Evolutionary conservation across 2,113 vertebrate genomes (phyloP).

Genomic region (Atherinomorus stipes): DNA sequence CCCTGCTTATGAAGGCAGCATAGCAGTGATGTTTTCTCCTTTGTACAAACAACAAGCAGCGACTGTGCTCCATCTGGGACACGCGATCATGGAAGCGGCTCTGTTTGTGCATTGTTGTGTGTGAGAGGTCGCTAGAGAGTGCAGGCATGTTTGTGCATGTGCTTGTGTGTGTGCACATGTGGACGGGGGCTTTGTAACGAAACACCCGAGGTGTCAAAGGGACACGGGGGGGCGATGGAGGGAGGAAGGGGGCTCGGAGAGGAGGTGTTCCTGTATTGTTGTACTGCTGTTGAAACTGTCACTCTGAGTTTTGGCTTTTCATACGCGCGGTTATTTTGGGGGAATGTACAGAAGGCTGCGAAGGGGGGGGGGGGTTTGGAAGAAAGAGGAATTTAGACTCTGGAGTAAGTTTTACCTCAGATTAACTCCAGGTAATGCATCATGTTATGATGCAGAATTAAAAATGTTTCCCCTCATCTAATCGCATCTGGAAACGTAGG

Average conservation of each 20-base stretch:
- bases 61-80: constrained; percentile 50
- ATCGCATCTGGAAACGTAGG: constrained; percentile 26
- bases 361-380: background rate
- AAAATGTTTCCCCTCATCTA: background rate
- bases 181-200: constrained; percentile 65
- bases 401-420: background rate
- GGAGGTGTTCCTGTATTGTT: constrained; percentile 74
- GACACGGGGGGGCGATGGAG: constrained; percentile 57
- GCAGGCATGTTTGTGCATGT: background rate
- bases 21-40: constrained; percentile 20
- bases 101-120: constrained; percentile 36
- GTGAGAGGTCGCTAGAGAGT: background rate
- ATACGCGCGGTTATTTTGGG: constrained; percentile 49
- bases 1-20: constrained; percentile 23
- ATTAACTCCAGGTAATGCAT: background rate
- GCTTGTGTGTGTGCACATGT: background rate
- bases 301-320: constrained; percentile 62
- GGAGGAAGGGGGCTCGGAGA: constrained; percentile 56
- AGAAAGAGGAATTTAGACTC: background rate
- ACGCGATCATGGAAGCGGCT: constrained; percentile 39
- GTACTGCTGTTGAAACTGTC: constrained; percentile 75
- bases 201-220: constrained; percentile 71
- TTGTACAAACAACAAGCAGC: constrained; percentile 39
- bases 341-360: constrained; percentile 54
- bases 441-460: constrained; percentile 6